Conservation (phyloP, 2,113 vertebrate genomes). For the Chloroceryle aenea region DNA sequence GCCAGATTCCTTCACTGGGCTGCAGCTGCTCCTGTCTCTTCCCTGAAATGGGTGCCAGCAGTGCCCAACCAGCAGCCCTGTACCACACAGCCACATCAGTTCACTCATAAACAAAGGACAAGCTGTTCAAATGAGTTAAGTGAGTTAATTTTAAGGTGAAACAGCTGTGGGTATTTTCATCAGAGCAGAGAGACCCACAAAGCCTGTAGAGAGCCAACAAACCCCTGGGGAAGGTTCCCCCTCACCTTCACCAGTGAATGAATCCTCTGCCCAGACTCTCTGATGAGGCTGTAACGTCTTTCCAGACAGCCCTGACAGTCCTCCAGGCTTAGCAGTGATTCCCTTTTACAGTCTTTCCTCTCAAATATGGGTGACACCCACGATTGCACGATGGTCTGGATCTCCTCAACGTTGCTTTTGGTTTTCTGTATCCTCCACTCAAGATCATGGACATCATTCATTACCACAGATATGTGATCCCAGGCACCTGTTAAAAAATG, state of each 20-base stretch:
- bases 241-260: slow-evolving; percentile 86
- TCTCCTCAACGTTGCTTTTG: slow-evolving; percentile 87
- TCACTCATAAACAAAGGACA: accelerated
- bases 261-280: slow-evolving; percentile 83
- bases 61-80: neutral
- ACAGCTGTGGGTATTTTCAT: neutral
- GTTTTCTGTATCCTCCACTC: slow-evolving; percentile 84
- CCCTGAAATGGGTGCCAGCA: accelerated
- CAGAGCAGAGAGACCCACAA: accelerated
- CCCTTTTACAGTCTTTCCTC: slow-evolving; percentile 86
- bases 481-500: slow-evolving; percentile 77
- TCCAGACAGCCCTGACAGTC: slow-evolving; percentile 81
- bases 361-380: slow-evolving; percentile 87
- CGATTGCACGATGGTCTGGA: slow-evolving; percentile 80
- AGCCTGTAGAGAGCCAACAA: neutral
- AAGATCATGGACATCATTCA: slow-evolving; percentile 79
- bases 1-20: neutral
- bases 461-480: slow-evolving; percentile 81
- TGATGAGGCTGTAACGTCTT: slow-evolving; percentile 77
- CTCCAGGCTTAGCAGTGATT: slow-evolving; percentile 84
- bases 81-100: neutral
- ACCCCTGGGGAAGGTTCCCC: neutral
- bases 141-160: neutral
- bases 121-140: neutral
- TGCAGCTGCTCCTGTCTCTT: neutral